phyloP scores from a whole-genome alignment of 2,797 vertebrate species.

The Ambastaia sidthimunki region DNA sequence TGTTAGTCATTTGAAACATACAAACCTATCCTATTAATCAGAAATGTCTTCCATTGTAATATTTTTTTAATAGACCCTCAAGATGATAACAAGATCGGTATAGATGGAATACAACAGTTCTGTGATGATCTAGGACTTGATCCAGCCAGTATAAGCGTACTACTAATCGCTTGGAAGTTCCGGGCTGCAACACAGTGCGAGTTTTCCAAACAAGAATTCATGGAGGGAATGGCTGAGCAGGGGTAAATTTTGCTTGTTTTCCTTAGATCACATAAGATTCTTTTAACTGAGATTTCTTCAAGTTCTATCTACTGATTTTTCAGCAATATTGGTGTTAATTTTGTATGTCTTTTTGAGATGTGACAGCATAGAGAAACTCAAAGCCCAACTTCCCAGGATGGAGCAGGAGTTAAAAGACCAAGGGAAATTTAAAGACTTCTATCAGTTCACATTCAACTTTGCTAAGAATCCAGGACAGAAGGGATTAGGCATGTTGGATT shows the following conservation, averaged over 20 bases:
- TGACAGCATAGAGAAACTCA: slow-evolving; percentile 98
- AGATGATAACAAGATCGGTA: slow-evolving; percentile 98
- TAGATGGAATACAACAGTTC: slow-evolving; percentile 97
- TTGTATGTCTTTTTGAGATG: slow-evolving; percentile 78
- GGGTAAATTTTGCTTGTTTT: slow-evolving; percentile 76
- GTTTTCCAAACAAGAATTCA: slow-evolving; percentile 95
- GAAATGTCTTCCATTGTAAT: background rate
- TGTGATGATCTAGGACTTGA: slow-evolving; percentile 94
- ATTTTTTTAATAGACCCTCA: slow-evolving; percentile 84
- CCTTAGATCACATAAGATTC: background rate
- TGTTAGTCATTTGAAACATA: background rate
- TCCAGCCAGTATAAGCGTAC: slow-evolving; percentile 93
- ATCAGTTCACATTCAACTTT: slow-evolving; percentile 99
- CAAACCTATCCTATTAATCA: background rate
- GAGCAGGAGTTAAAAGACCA: slow-evolving; percentile 98
- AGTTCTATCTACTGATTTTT: background rate
- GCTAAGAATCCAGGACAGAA: slow-evolving; percentile 99
- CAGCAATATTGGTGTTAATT: background rate
- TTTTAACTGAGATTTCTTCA: background rate
- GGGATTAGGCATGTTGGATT: slow-evolving; percentile 87
- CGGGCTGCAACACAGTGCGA: slow-evolving; percentile 95
- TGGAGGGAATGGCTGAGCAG: slow-evolving; percentile 95
- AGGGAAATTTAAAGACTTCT: slow-evolving; percentile 98
- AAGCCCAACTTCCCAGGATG: slow-evolving; percentile 97
- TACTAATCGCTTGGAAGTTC: slow-evolving; percentile 98